phyloP scores from a whole-genome alignment of 2,113 vertebrate species.

The Rhinichthys klamathensis region DNA sequence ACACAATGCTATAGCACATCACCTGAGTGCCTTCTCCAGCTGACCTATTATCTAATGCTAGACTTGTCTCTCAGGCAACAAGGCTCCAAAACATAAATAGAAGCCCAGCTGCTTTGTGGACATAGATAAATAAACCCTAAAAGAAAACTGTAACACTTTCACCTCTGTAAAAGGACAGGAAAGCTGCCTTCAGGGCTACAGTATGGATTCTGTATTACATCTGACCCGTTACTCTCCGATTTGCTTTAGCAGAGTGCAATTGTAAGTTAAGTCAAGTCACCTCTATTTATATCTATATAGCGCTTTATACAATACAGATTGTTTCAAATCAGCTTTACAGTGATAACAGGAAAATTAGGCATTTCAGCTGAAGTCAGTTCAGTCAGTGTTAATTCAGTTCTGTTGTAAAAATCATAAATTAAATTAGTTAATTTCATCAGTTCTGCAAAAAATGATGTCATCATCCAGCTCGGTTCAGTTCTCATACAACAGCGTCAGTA shows the following conservation, averaged over 20 bases:
- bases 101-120: conserved; percentile 20
- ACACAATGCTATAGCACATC: conserved; percentile 7
- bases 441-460: no score
- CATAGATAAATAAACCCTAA: conserved; percentile 29
- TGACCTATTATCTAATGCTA: conserved; percentile 25
- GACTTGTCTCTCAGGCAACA: conserved; percentile 34
- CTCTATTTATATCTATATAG: no score
- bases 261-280: no score
- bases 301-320: no score
- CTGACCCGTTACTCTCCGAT: neutral
- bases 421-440: no score
- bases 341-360: no score
- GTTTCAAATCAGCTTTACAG: no score
- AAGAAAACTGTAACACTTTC: conserved; percentile 10
- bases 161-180: conserved; percentile 34
- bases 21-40: conserved; percentile 31
- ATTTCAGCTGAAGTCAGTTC: no score
- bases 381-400: no score
- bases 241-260: neutral
- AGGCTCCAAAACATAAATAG: conserved; percentile 33
- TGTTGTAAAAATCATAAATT: no score
- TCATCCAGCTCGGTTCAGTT: no score
- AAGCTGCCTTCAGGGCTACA: conserved; percentile 1
- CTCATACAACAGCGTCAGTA: no score
- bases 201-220: conserved; percentile 6